These are phyloP conservation scores for Drosophila colorata DNA, from an alignment of 2,888 invertebrate genomes.

Conservation along the genomic window DNA sequence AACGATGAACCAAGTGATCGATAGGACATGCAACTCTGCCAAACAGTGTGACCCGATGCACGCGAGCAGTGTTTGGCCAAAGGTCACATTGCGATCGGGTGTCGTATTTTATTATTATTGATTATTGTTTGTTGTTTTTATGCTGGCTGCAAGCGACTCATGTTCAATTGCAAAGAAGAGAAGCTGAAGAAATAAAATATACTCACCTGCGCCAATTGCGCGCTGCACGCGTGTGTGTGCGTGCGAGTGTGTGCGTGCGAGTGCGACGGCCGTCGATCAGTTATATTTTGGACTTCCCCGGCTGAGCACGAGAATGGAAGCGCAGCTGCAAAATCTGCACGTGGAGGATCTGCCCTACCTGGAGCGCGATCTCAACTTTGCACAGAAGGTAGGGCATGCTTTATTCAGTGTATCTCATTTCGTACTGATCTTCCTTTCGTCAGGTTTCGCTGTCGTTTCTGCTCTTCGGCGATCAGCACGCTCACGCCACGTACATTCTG, in stretches of 20 bases:
- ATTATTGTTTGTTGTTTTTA: background rate
- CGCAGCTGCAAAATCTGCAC: constrained; percentile 54
- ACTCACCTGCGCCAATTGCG: background rate
- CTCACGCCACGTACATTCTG: constrained; percentile 71
- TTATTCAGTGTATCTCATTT: no score
- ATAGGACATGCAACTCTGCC: background rate
- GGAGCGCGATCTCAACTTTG: constrained; percentile 85
- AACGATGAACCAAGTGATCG: background rate
- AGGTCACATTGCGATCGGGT: constrained; percentile 4
- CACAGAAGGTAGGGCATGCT: constrained; percentile 84
- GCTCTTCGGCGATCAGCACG: constrained; percentile 77
- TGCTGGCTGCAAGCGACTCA: background rate
- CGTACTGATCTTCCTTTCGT: no score
- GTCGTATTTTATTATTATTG: constrained; percentile 6
- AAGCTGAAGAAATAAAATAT: background rate
- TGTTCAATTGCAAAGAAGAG: background rate
- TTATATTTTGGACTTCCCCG: constrained; percentile 47
- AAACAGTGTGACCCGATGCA: constrained; percentile 3
- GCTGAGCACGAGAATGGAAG: constrained; percentile 12
- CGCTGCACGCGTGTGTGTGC: background rate
- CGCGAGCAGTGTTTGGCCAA: background rate
- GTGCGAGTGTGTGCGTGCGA: background rate
- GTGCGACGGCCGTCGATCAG: background rate
- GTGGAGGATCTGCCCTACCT: constrained; percentile 83
- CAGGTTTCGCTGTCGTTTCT: constrained; percentile 82